Evolutionary conservation across 2,888 invertebrate species (phyloP), one percentile per base, ranked within the genome.

Genomic region (Sialis fuliginosa): DNA sequence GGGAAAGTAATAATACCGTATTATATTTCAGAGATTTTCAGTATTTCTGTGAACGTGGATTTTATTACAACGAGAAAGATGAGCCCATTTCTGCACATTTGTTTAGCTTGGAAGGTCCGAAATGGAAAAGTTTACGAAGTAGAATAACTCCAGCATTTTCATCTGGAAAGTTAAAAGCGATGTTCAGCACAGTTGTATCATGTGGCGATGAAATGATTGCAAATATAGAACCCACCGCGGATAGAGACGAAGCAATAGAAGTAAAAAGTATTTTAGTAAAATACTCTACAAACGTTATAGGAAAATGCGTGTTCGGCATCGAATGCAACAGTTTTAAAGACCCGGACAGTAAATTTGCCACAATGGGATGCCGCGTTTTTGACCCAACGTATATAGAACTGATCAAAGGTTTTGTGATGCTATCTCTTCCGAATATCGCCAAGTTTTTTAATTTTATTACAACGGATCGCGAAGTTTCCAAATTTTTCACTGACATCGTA

Each of bases 41-140:
- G 31, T 33, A 37, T 39, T 45, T 45, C 12, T 8, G 39, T 5
- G 45, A 45, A 13, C 45, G 39, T 39, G 45, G 45, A 30, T 33
- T 39, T 12, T 45, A 37, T 39, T 32, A 32, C 9, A 31, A 39
- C 32, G 39, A n/a, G 34, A 45, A 13, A 6, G n/a, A 39, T n/a
- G 45, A 45, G 10, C 39, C 39, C 30, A 10, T 45, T 22, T 22
- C 39, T n/a, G 39, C 8, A 9, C 13, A 39, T 13, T 32, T 35
- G 37, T 13, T 32, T n/a, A 30, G n/a, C 8, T 9, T 34, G 22
- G 10, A n/a, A 5, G 45, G 45, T 9, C 22, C 22, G 5, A 39
- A 31, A 37, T 45, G 45, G 45, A 45, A 10, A 34, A 10, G 12
- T 10, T 5, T 31, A 9, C 37, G 34, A 33, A 33, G n/a, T 12